Conservation (phyloP, 2,888 invertebrate genomes). For the Philaethria dido region DNA sequence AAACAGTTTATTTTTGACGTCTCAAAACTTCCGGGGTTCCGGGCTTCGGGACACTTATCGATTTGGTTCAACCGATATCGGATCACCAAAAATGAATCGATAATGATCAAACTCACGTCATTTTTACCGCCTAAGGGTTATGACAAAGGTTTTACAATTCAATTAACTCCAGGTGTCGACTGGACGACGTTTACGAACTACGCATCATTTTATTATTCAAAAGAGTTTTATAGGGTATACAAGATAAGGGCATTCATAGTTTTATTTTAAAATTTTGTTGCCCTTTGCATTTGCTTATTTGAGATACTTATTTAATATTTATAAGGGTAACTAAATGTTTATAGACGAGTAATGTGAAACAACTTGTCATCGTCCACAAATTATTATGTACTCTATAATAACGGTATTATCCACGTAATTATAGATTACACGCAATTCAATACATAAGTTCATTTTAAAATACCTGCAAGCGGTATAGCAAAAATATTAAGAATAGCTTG, state of each 20-base stretch:
- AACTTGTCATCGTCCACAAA: conserved; percentile 43
- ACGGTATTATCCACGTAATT: conserved; percentile 40
- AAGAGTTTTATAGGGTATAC: conserved; percentile 59
- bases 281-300: conserved; percentile 49
- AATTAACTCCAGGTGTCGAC: conserved; percentile 80
- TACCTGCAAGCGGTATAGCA: conserved; percentile 21
- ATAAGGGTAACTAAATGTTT: conserved; percentile 49
- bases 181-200: conserved; percentile 63
- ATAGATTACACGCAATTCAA: conserved; percentile 40
- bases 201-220: conserved; percentile 68
- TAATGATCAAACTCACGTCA: conserved; percentile 76
- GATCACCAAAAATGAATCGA: conserved; percentile 68
- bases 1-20: background rate
- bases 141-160: conserved; percentile 81
- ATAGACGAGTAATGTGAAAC: conserved; percentile 44
- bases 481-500: conserved; percentile 27
- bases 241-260: conserved; percentile 64
- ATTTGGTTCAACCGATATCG: conserved; percentile 55
- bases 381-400: conserved; percentile 39
- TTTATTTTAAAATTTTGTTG: conserved; percentile 53
- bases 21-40: conserved; percentile 21
- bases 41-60: conserved; percentile 36
- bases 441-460: conserved; percentile 30
- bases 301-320: conserved; percentile 47
- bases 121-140: conserved; percentile 77